Base-by-base conservation (phyloP, 2,888 invertebrate species). In the Parasteatoda lunata region DNA sequence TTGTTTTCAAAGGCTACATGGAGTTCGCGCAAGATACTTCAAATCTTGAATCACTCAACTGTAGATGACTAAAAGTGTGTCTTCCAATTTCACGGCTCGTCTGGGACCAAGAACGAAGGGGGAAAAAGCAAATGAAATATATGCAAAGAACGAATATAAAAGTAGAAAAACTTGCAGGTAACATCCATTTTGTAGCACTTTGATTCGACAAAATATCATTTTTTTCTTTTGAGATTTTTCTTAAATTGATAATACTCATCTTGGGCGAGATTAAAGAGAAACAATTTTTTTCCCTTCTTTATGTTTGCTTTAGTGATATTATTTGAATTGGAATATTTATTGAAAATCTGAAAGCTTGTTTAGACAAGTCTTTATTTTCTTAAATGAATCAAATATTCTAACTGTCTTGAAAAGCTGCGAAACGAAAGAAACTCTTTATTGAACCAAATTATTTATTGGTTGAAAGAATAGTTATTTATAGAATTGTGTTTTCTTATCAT, bases 1-100 rank as follows among this genome's bases (percentile, higher is more conserved):
- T 30, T 30, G 30, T 2, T 30, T 30, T 30, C 30, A 30, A 30
- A 30, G 2, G 30, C 30, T 30, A 2, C 30, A 30, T 2, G 30
- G 30, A 30, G 30, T 30, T 30, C 30, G 30, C 2, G 30, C 2
- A 59, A 59, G 8, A 3, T 59, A 8, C 13, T 3, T 15, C 68
- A 51, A 47, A 72, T 66, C 73, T 64, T 66, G 73, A 65, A 48
- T 52, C 64, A 64, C 54, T 75, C 70, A 76, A 30, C 45, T 66
- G 66, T n/a, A 30, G 47, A 52, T 48, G 75, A 68, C n/a, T 45
- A 15, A 48, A 69, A 59, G 70, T 82, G 59, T 82, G 68, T 82
- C 69, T 69, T 82, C 70, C 82, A 82, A 82, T 82, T 82, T 82
- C 82, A 82, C 70, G 82, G 80, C 6, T 30, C 51, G 47, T n/a